Conservation (phyloP, 2,888 invertebrate species). For the Leptinotarsa juncta region DNA sequence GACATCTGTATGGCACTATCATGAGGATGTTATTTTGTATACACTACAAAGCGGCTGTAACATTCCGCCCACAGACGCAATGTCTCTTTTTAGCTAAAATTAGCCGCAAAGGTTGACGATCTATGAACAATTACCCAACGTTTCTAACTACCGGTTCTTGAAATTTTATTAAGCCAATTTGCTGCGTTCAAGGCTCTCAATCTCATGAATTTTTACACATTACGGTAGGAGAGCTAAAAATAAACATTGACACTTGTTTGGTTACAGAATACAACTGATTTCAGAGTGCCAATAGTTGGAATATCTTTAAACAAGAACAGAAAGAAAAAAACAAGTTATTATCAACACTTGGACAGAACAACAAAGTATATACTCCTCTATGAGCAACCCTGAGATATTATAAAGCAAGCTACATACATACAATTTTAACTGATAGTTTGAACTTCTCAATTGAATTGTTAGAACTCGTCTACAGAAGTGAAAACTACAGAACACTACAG, state of each 20-base stretch:
- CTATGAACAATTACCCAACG: conserved; percentile 1
- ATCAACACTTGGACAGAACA: too few relatives aligned
- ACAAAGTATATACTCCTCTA: too few relatives aligned
- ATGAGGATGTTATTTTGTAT: conserved; percentile 11
- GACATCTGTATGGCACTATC: not conserved
- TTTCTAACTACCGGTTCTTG: not conserved
- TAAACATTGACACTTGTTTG: not conserved
- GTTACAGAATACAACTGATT: not conserved
- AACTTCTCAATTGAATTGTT: too few relatives aligned
- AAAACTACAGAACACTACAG: too few relatives aligned
- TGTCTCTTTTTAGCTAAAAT: conserved; percentile 7
- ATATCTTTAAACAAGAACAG: too few relatives aligned
- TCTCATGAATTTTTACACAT: not conserved
- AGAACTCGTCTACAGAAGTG: too few relatives aligned
- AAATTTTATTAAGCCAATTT: not conserved
- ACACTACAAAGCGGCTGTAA: not conserved
- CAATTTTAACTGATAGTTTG: too few relatives aligned
- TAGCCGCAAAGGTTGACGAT: conserved; percentile 12
- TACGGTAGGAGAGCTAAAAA: not conserved
- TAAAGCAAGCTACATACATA: too few relatives aligned
- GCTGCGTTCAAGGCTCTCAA: not conserved
- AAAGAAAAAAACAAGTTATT: too few relatives aligned
- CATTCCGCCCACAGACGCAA: not conserved
- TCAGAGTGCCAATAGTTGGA: too few relatives aligned
- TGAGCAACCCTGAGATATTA: too few relatives aligned